Evolutionary conservation across 2,113 vertebrate species (phyloP).

Genomic region (Brachyistius frenatus): DNA sequence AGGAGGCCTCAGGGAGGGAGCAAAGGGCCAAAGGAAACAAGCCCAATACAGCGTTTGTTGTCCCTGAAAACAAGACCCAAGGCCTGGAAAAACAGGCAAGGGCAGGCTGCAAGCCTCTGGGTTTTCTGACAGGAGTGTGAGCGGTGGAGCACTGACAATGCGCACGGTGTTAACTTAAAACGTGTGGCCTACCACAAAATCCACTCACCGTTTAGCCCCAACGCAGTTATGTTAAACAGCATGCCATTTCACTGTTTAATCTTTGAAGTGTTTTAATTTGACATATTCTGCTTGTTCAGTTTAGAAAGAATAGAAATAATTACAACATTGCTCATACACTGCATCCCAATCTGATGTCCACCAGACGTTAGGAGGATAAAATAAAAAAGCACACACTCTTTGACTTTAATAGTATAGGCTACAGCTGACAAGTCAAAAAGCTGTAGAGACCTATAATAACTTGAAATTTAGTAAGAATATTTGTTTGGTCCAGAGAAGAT

Average conservation of each 20-base stretch:
- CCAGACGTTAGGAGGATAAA: background rate
- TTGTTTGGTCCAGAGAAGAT: no score
- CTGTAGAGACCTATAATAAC: no score
- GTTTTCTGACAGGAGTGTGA: constrained; percentile 72
- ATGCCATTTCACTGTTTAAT: constrained; percentile 45
- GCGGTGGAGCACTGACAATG: constrained; percentile 58
- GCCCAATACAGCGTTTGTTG: constrained; percentile 82
- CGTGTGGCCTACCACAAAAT: constrained; percentile 65
- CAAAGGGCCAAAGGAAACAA: constrained; percentile 83
- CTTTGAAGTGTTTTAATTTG: constrained; percentile 37
- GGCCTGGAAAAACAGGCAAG: constrained; percentile 81
- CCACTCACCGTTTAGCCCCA: constrained; percentile 60
- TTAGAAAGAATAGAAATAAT: no score
- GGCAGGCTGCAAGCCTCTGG: constrained; percentile 71
- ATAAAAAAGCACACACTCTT: no score
- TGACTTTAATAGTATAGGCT: no score
- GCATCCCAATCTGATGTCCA: no score
- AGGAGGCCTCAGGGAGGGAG: constrained; percentile 71
- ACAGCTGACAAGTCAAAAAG: no score
- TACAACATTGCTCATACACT: background rate
- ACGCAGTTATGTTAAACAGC: constrained; percentile 46
- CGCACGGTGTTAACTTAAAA: constrained; percentile 69
- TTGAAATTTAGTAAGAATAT: no score
- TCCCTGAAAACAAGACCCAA: constrained; percentile 83
- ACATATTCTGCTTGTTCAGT: background rate